Conservation (phyloP, 2,797 vertebrate species). For the Amazonetta brasiliensis region DNA sequence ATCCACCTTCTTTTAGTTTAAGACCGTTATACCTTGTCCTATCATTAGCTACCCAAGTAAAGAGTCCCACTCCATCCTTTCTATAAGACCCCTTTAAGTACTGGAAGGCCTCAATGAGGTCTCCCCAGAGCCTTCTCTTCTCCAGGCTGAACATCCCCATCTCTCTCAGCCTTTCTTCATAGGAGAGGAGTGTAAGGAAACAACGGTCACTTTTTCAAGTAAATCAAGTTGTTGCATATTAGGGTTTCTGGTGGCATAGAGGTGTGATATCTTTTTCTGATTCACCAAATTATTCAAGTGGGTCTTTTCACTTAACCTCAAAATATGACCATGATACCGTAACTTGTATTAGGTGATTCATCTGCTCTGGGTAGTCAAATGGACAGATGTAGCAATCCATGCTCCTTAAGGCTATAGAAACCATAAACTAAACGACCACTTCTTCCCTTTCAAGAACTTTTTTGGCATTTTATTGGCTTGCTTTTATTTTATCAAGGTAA, state of each 20-base stretch:
- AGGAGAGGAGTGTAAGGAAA: too few species aligned
- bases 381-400: neutral
- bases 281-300: neutral
- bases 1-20: too few species aligned
- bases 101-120: too few species aligned
- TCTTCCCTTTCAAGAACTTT: neutral
- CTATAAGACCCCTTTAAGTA: too few species aligned
- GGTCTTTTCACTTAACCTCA: neutral
- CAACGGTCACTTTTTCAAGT: too few species aligned
- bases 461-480: neutral
- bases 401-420: neutral
- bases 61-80: too few species aligned
- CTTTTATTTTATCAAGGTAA: neutral
- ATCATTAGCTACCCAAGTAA: too few species aligned
- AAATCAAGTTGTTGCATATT: neutral
- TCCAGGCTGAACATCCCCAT: too few species aligned
- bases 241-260: neutral
- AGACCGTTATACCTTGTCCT: too few species aligned
- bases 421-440: neutral
- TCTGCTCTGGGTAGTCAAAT: neutral
- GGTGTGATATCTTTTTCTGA: neutral
- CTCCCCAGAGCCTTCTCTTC: too few species aligned
- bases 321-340: neutral
- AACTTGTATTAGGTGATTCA: neutral
- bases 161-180: too few species aligned